Evolutionary conservation across 2,113 vertebrate genomes (phyloP).

Genomic region (Orthochromis indermauri): DNA sequence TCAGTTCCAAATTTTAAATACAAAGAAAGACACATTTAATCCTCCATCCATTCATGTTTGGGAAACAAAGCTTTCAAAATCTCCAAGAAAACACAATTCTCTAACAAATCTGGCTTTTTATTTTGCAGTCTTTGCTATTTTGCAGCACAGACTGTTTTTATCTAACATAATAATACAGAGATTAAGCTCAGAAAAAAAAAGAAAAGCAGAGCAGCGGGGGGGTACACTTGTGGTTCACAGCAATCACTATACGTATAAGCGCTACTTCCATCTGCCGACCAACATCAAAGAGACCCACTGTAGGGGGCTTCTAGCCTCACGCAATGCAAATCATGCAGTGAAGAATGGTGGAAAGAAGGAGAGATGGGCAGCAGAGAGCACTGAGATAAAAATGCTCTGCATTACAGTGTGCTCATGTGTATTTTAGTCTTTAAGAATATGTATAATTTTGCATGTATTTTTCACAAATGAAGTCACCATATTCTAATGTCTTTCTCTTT

Average conservation of each 20-base stretch:
- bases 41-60: not conserved
- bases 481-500: not conserved
- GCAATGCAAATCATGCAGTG: constrained; percentile 31
- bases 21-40: not conserved
- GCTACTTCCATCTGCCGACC: constrained; percentile 34
- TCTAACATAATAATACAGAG: constrained; percentile 41
- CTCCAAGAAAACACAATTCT: not conserved
- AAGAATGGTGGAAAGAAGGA: not conserved
- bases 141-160: not conserved
- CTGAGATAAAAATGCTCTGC: not conserved
- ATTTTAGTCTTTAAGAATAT: not conserved
- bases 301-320: constrained; percentile 19
- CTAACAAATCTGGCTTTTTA: not conserved
- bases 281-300: constrained; percentile 50
- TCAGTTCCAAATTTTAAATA: not conserved
- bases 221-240: constrained; percentile 27
- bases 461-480: not conserved
- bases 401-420: not conserved
- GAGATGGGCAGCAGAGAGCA: not conserved
- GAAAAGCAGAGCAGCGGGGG: constrained; percentile 42
- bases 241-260: constrained; percentile 44
- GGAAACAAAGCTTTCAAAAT: not conserved
- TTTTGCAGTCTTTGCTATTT: not conserved
- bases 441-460: not conserved
- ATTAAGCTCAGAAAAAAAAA: constrained; percentile 11